A percentile compares a stretch with the other conserved stretches of the same genome.
phyloP scores from a whole-genome alignment of 2,113 vertebrate genomes.

The Antechinus flavipes region DNA sequence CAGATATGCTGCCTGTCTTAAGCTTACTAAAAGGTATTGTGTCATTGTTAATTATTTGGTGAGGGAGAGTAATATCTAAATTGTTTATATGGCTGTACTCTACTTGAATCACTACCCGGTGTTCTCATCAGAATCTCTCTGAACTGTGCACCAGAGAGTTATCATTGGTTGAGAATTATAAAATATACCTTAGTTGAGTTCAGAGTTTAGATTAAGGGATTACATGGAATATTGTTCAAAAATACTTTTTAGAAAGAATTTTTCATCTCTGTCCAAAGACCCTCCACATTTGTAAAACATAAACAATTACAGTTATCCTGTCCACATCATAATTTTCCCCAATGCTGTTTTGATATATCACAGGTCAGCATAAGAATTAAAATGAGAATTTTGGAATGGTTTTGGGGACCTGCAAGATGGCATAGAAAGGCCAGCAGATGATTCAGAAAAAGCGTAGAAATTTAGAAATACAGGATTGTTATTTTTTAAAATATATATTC shows the following conservation, averaged over 20 bases:
- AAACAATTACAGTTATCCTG: background rate
- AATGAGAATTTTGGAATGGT: too few species aligned
- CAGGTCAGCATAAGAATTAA: too few species aligned
- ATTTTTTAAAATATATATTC: too few species aligned
- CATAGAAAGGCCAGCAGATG: too few species aligned
- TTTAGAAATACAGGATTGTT: too few species aligned
- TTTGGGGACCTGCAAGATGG: too few species aligned
- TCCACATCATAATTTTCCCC: too few species aligned
- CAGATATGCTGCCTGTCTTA: background rate
- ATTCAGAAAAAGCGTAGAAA: too few species aligned
- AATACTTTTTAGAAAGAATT: background rate
- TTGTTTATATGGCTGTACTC: background rate
- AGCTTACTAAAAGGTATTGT: background rate
- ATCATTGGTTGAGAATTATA: background rate
- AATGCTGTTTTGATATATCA: too few species aligned
- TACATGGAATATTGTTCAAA: background rate
- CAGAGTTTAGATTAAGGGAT: background rate
- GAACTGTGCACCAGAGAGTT: background rate
- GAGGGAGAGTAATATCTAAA: background rate
- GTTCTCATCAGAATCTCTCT: background rate
- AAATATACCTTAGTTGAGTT: background rate
- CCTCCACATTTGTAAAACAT: background rate
- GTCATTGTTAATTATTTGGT: background rate
- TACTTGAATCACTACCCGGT: background rate
- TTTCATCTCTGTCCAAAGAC: background rate